These are phyloP conservation scores for Holothuria leucospilota DNA, from an alignment of 53 echinoderm and acorn worm species.

Conservation along the genomic window DNA sequence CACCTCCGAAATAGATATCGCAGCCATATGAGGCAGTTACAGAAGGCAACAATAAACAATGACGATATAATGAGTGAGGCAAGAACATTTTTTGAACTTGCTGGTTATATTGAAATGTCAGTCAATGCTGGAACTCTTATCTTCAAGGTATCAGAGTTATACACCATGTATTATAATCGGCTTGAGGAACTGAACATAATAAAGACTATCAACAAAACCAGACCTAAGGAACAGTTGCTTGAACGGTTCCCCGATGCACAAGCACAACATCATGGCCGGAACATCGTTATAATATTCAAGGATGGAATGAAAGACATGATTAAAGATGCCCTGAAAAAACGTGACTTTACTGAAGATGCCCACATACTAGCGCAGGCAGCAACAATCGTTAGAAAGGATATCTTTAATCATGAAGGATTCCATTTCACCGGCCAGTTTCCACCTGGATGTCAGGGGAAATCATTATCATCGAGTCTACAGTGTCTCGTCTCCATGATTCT, in stretches of 20 bases:
- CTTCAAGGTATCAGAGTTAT: background rate
- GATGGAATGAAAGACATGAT: constrained; percentile 36
- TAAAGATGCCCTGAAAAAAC: constrained; percentile 17
- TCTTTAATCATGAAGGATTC: constrained; percentile 20
- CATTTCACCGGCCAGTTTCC: constrained; percentile 17
- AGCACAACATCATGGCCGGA: constrained; percentile 20
- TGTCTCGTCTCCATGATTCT: constrained; percentile 42
- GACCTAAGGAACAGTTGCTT: background rate
- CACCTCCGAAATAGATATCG: constrained; percentile 14
- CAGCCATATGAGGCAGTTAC: constrained; percentile 1
- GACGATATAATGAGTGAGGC: constrained; percentile 31
- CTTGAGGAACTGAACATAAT: background rate
- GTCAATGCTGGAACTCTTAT: background rate
- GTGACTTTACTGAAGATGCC: constrained; percentile 16
- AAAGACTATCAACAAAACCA: constrained; percentile 33
- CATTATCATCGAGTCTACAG: constrained; percentile 27
- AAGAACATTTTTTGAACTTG: constrained; percentile 3
- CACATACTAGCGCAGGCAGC: constrained; percentile 2
- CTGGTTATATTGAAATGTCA: background rate
- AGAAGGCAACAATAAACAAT: constrained; percentile 19
- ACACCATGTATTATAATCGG: constrained; percentile 23
- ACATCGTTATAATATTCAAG: constrained; percentile 11
- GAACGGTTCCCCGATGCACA: no score
- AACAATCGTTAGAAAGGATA: constrained; percentile 28
- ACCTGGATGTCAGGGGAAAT: constrained; percentile 10